phyloP scores from a whole-genome alignment of 2,888 invertebrate genomes.

The Acronicta alni region DNA sequence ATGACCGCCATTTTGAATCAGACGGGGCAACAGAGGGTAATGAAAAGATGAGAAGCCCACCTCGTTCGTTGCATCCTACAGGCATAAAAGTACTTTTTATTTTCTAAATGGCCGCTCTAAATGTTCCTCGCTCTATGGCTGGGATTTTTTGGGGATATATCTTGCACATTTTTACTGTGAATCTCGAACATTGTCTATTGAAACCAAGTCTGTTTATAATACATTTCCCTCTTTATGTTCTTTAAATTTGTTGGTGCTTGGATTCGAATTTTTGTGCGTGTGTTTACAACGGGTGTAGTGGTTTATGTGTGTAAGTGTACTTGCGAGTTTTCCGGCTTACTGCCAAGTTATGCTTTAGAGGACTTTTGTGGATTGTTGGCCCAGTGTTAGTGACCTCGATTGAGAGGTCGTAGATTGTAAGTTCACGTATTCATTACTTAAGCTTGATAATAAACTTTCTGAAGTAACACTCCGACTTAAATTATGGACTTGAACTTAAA shows the following conservation, averaged over 20 bases:
- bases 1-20: conserved; percentile 46
- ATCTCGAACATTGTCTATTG: conserved; percentile 42
- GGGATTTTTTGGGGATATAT: conserved; percentile 46
- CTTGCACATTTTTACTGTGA: conserved; percentile 33
- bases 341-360: conserved; percentile 30
- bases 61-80: conserved; percentile 59
- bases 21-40: conserved; percentile 54
- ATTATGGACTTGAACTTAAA: too few relatives aligned
- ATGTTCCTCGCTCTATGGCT: conserved; percentile 50
- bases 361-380: background rate
- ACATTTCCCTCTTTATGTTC: conserved; percentile 27
- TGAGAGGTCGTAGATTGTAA: too few relatives aligned
- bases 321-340: conserved; percentile 20
- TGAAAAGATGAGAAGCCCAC: conserved; percentile 66
- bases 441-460: too few relatives aligned
- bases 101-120: conserved; percentile 60
- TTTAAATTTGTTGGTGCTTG: conserved; percentile 14
- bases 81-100: conserved; percentile 62
- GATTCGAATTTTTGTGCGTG: conserved; percentile 9
- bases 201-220: conserved; percentile 41
- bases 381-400: too few relatives aligned
- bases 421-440: too few relatives aligned
- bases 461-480: too few relatives aligned
- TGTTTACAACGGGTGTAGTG: conserved; percentile 11
- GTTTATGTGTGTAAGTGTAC: conserved; percentile 14